Evolutionary conservation across 2,113 vertebrate genomes (phyloP), one percentile per base, ranked within the genome.

Genomic region (Chionomys nivalis): DNA sequence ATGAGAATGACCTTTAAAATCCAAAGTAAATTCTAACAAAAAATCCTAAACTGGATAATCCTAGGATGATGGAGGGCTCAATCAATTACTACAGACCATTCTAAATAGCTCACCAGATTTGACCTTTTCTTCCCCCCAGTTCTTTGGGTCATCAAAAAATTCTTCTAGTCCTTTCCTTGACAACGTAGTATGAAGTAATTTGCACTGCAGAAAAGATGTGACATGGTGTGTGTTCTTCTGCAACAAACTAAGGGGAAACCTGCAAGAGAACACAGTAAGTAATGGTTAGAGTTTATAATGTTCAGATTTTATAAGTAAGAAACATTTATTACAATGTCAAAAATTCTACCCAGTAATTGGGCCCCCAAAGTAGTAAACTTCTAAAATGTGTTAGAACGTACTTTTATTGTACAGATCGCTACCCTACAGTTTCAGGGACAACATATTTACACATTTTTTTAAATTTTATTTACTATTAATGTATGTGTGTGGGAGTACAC

Each of bases 101-200:
- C 12, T 89, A 77, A 55, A 0, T 4, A 94, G 96, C 98, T 98
- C 95, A 99, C 99, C 99, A 94, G 99, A 99, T 97, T 99, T 99
- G 0, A 99, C 99, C 0, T 87, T 98, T 90, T 92, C 68, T 98
- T 99, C 98, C 79, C 99, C 99, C 99, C 99, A 99, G 90, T 99
- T 99, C 97, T 98, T 98, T 26, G 99, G 99, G 24, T 99, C 93
- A 98, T 99, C 99, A 97, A 99, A 99, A 98, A 99, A 99, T 83
- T 99, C 99, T 16, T 99, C 99, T 36, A 99, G 98, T 12, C 99
- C 99, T 96, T 97, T 99, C 42, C 49, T 98, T 94, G 98, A 98
- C 68, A 97, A 31, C 21, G 99, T 98, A 1, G 99, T 99, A 95
- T 99, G 99, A 94, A 99, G 77, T 11, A 98, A 87, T 90, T 98